Evolutionary conservation across 2,888 invertebrate genomes (phyloP).

Genomic region (Carabus problematicus): DNA sequence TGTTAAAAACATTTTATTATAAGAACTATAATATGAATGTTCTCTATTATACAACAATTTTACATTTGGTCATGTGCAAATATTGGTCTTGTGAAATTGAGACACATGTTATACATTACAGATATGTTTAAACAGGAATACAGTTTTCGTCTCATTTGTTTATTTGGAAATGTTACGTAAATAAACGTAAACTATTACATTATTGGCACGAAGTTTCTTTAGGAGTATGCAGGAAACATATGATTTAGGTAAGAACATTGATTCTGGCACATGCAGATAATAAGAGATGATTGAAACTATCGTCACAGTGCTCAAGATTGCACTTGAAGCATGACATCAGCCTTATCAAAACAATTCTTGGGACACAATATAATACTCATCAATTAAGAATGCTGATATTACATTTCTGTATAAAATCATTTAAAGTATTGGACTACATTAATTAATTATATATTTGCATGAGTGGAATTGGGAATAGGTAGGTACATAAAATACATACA

Average conservation of each 20-base stretch:
- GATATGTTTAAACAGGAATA: constrained; percentile 21
- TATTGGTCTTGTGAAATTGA: constrained; percentile 5
- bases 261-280: no score
- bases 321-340: constrained; percentile 4
- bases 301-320: neutral
- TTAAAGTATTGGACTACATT: no score
- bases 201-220: neutral
- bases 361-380: no score
- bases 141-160: neutral
- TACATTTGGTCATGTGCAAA: constrained; percentile 27
- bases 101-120: constrained; percentile 21
- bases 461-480: no score
- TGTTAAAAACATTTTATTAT: constrained; percentile 39
- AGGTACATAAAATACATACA: no score
- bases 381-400: no score
- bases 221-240: neutral
- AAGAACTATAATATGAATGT: constrained; percentile 24
- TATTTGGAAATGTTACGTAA: neutral
- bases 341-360: neutral
- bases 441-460: no score
- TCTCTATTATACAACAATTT: constrained; percentile 21
- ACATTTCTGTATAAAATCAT: no score
- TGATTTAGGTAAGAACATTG: neutral
- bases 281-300: no score
- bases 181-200: neutral